These are phyloP conservation scores for Haemorhous mexicanus DNA, from an alignment of 2,113 vertebrate genomes.

Conservation along the genomic window DNA sequence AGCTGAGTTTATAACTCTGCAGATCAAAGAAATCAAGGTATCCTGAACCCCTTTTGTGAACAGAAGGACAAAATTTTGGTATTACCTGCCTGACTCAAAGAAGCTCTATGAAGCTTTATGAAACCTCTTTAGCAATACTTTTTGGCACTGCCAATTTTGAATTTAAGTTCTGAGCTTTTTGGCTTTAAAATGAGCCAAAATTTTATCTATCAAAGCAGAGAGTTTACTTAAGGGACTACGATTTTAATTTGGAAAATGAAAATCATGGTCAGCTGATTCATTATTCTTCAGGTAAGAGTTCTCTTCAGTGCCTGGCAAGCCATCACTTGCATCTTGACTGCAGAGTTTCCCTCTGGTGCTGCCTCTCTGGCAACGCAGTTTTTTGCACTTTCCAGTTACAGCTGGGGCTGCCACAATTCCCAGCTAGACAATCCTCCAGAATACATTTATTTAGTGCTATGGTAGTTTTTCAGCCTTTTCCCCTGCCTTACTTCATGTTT, in stretches of 20 bases:
- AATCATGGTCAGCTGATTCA: background rate
- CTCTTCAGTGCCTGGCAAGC: background rate
- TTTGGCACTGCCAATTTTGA: background rate
- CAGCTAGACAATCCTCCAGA: background rate
- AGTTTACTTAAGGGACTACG: background rate
- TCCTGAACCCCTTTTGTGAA: background rate
- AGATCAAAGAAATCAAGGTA: background rate
- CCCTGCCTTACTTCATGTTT: background rate
- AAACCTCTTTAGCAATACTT: background rate
- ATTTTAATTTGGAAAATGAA: background rate
- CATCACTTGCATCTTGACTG: background rate
- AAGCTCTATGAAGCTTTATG: background rate
- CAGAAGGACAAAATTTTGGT: background rate
- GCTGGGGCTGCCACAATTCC: fast-evolving
- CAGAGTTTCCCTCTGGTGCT: background rate
- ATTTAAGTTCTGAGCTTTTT: background rate
- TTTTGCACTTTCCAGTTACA: background rate
- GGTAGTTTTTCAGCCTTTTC: background rate
- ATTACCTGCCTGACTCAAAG: background rate
- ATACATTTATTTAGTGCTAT: background rate
- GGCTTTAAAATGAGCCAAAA: background rate
- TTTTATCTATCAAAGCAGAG: background rate
- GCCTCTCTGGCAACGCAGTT: background rate
- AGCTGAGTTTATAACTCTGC: background rate
- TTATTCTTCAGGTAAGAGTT: background rate